Percentiles rank a stretch among this genome's conserved stretches.
phyloP scores from a whole-genome alignment of 2,888 invertebrate genomes.

The Sacculina carcini region DNA sequence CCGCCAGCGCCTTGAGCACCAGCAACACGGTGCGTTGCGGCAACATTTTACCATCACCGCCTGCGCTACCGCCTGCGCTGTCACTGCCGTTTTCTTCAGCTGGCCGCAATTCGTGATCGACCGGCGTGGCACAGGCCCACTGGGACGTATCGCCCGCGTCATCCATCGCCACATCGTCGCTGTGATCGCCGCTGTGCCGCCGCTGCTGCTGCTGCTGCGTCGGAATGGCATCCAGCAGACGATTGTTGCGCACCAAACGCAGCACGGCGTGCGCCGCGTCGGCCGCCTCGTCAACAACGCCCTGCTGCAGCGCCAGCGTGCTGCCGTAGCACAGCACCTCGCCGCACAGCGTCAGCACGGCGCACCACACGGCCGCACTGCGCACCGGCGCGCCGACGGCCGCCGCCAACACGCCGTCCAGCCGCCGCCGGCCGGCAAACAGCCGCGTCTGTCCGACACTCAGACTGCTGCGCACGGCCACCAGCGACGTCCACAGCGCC shows the following conservation, averaged over 20 bases:
- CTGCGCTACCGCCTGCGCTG: slow-evolving; percentile 16
- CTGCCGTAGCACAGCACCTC: slow-evolving; percentile 76
- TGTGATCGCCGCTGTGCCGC: no score
- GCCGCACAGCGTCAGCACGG: slow-evolving; percentile 56
- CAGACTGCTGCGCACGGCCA: slow-evolving; percentile 66
- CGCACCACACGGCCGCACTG: slow-evolving; percentile 59
- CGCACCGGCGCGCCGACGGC: slow-evolving; percentile 42
- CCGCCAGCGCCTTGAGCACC: slow-evolving; percentile 62
- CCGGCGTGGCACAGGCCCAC: no score
- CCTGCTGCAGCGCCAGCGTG: slow-evolving; percentile 61
- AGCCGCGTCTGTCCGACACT: slow-evolving; percentile 68
- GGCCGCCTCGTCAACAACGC: slow-evolving; percentile 64
- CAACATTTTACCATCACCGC: slow-evolving; percentile 33
- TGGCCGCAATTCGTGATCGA: no score
- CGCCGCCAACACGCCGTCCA: slow-evolving; percentile 25
- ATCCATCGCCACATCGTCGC: no score
- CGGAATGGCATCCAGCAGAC: slow-evolving; percentile 37
- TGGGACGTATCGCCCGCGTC: no score
- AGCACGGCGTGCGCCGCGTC: slow-evolving; percentile 59
- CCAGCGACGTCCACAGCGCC: slow-evolving; percentile 63
- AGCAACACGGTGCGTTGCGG: slow-evolving; percentile 67
- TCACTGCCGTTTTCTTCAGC: no score
- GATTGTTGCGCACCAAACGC: slow-evolving; percentile 55
- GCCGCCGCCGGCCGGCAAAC: slow-evolving; percentile 40
- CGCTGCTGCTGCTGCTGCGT: no score